Conservation (phyloP, 2,888 invertebrate genomes). For the Drosophila prostipennis region DNA sequence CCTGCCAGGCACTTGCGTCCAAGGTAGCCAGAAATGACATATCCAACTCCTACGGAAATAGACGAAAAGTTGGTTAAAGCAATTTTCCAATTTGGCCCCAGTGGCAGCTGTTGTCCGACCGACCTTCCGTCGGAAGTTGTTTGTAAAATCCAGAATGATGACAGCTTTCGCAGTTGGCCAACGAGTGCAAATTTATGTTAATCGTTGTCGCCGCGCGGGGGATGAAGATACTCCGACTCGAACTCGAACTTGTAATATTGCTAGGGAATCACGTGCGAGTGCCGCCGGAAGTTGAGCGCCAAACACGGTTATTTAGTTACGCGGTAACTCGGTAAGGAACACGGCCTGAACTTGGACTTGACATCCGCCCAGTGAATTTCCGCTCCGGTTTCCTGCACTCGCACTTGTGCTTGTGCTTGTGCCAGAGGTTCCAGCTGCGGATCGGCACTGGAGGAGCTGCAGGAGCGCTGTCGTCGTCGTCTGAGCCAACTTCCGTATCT, state of each 20-base stretch:
- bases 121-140: slow-evolving; percentile 83
- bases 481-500: slow-evolving; percentile 82
- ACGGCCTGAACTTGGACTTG: slow-evolving; percentile 55
- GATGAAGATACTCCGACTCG: slow-evolving; percentile 2
- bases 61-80: slow-evolving; percentile 63
- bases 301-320: slow-evolving; percentile 44
- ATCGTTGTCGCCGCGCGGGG: slow-evolving; percentile 41
- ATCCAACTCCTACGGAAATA: slow-evolving; percentile 83
- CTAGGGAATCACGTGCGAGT: slow-evolving; percentile 39
- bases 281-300: slow-evolving; percentile 61
- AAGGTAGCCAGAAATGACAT: slow-evolving; percentile 86
- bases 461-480: slow-evolving; percentile 56
- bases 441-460: slow-evolving; percentile 49
- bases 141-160: slow-evolving; percentile 84
- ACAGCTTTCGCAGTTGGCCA: slow-evolving; percentile 45
- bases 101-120: slow-evolving; percentile 39
- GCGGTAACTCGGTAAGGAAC: slow-evolving; percentile 43
- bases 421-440: slow-evolving; percentile 35
- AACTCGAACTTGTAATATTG: background rate
- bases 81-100: slow-evolving; percentile 52
- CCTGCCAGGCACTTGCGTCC: slow-evolving; percentile 86
- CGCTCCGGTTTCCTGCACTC: slow-evolving; percentile 73
- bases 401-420: slow-evolving; percentile 13
- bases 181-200: slow-evolving; percentile 66
- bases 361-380: slow-evolving; percentile 81